A percentile compares a stretch with the other conserved stretches of the same genome.
Conservation (phyloP, 2,797 vertebrate species). For the Podarcis lilfordi region DNA sequence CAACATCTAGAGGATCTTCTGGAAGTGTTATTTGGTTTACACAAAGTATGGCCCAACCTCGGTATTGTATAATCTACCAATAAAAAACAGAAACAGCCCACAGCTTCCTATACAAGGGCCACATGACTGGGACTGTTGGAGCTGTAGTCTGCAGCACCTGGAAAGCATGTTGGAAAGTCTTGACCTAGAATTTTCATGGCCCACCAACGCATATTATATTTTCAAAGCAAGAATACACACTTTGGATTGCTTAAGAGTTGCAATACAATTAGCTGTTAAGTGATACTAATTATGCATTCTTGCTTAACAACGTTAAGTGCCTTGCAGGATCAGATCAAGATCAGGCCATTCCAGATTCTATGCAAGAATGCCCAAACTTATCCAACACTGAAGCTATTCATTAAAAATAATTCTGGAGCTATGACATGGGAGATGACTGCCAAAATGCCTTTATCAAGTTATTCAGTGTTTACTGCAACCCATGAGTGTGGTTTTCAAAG, state of each 20-base stretch:
- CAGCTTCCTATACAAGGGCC: no score
- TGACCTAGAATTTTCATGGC: neutral
- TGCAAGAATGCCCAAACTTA: neutral
- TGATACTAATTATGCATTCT: neutral
- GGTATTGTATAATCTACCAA: no score
- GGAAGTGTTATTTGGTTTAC: neutral
- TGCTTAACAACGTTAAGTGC: neutral
- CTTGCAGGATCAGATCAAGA: neutral
- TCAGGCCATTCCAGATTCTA: neutral
- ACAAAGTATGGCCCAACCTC: neutral
- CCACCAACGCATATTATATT: neutral
- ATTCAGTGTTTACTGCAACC: neutral
- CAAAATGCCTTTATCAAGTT: neutral
- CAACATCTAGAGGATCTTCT: neutral
- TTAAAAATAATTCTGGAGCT: neutral
- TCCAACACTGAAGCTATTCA: neutral
- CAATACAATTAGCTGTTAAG: neutral
- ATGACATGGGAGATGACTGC: neutral
- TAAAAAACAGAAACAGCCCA: neutral
- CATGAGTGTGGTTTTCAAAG: neutral
- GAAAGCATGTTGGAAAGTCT: no score
- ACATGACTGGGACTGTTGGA: no score
- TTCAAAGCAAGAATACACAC: neutral
- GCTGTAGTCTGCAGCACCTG: no score
- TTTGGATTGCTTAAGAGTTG: neutral